Evolutionary conservation across 1,140 invertebrate species (phyloP).

Genomic region (Paralvinella palmiformis): DNA sequence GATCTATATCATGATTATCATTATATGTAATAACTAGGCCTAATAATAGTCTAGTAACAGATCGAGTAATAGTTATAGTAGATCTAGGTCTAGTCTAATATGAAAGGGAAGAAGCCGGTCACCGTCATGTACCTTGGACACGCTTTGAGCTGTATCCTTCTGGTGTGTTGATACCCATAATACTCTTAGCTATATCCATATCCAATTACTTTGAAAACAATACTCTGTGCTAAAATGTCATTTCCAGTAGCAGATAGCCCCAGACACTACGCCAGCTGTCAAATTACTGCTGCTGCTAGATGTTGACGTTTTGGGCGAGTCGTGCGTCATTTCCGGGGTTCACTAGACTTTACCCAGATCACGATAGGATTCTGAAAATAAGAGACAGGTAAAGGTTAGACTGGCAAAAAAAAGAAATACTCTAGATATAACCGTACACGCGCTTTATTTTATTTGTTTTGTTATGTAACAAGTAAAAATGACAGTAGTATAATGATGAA

Average conservation of each 20-base stretch:
- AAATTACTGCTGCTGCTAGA: background rate
- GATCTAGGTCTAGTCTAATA: background rate
- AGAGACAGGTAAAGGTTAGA: too few relatives aligned
- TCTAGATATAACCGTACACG: too few relatives aligned
- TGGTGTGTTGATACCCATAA: conserved; percentile 76
- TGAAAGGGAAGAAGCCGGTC: background rate
- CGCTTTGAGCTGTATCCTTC: conserved; percentile 66
- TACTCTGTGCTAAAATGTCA: background rate
- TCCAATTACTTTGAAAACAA: conserved; percentile 3
- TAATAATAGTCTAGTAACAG: background rate
- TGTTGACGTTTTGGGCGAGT: background rate
- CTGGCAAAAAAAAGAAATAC: too few relatives aligned
- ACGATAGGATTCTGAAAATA: too few relatives aligned
- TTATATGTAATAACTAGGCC: background rate
- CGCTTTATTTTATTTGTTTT: too few relatives aligned
- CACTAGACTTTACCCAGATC: background rate
- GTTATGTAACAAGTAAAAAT: too few relatives aligned
- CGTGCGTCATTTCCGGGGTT: background rate
- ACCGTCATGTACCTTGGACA: conserved; percentile 22
- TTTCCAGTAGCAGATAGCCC: background rate
- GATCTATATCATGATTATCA: background rate
- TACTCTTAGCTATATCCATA: conserved; percentile 79
- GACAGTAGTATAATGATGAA: too few relatives aligned
- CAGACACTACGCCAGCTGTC: background rate
- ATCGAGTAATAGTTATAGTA: background rate